Conservation (phyloP, 2,888 invertebrate species). For the Hydrotaea diabolus region DNA sequence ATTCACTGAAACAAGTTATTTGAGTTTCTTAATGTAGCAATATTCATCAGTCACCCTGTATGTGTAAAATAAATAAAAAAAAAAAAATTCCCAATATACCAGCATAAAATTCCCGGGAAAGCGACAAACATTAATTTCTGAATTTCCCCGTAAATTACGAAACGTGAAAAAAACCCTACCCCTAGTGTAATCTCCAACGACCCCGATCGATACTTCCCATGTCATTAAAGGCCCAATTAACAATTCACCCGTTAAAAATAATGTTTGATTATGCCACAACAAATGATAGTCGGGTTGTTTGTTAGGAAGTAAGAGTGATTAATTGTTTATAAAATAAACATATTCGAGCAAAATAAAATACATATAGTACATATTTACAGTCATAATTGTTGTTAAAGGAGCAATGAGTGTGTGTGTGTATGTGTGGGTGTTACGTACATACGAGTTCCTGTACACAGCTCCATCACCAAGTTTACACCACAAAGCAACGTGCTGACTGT, state of each 20-base stretch:
- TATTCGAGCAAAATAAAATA: not conserved
- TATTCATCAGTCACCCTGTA: no score
- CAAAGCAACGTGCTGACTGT: not conserved
- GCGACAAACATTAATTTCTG: no score
- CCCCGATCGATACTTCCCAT: not conserved
- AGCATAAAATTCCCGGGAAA: no score
- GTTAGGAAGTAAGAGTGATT: not conserved
- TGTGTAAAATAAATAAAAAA: no score
- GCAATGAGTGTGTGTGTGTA: not conserved
- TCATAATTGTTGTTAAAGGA: not conserved
- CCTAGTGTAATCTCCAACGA: not conserved
- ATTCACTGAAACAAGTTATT: no score
- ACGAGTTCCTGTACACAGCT: slow-evolving; percentile 33
- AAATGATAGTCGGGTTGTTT: not conserved
- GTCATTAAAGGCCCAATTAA: not conserved
- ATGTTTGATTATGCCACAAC: not conserved
- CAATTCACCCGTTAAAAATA: not conserved
- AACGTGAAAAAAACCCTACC: no score
- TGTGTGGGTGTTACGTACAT: not conserved
- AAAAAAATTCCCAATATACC: no score
- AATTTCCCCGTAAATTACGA: not conserved
- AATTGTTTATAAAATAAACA: slow-evolving; percentile 9
- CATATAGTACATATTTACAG: not conserved
- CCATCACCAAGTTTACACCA: slow-evolving; percentile 52
- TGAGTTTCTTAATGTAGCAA: no score